Conservation (phyloP, 2,888 invertebrate genomes). For the Hofmannophila pseudospretella region DNA sequence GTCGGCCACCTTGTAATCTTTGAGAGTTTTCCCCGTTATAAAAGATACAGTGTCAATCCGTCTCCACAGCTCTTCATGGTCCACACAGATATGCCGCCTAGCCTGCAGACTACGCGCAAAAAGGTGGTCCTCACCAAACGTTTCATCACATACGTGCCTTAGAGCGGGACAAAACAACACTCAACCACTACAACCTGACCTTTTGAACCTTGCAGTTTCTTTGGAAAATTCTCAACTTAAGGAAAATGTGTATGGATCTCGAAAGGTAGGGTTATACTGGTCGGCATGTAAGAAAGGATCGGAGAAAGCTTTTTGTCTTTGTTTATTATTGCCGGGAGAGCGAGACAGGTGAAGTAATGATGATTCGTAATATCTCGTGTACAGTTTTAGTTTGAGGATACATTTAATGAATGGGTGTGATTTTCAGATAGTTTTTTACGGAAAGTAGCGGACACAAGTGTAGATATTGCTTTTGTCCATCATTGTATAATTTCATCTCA, state of each 20-base stretch:
- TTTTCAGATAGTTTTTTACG: constrained; percentile 3
- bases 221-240: neutral
- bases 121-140: constrained; percentile 68
- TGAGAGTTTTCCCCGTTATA: no score
- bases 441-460: no score
- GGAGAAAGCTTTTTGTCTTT: constrained; percentile 52
- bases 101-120: constrained; percentile 74
- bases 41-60: constrained; percentile 12
- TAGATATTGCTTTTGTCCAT: no score
- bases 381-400: neutral
- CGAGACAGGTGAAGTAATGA: constrained; percentile 25
- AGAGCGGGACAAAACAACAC: constrained; percentile 34
- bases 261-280: constrained; percentile 29
- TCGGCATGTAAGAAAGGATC: constrained; percentile 24
- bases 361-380: neutral
- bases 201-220: neutral
- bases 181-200: constrained; percentile 14
- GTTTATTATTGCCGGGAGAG: constrained; percentile 47
- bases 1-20: no score
- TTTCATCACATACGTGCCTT: constrained; percentile 67
- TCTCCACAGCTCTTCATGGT: constrained; percentile 34
- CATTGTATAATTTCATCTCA: no score
- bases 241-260: constrained; percentile 12
- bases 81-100: constrained; percentile 71
- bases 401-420: constrained; percentile 5